Conservation (phyloP, 2,113 vertebrate genomes). For the Vulpes lagopus region DNA sequence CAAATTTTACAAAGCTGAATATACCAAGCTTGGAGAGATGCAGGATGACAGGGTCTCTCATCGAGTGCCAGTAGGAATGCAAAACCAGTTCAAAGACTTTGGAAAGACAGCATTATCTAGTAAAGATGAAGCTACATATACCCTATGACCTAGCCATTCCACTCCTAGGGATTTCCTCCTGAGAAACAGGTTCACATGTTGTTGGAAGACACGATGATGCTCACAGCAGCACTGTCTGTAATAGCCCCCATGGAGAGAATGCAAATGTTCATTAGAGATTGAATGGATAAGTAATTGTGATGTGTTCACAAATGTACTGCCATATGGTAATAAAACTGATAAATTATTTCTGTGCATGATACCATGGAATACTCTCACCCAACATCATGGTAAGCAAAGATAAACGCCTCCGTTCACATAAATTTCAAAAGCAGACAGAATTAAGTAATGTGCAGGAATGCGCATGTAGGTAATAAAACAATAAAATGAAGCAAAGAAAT, state of each 20-base stretch:
- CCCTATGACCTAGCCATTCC: not conserved
- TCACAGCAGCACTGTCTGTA: not conserved
- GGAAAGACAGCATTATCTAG: not conserved
- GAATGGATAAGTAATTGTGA: not conserved
- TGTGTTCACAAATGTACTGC: not conserved
- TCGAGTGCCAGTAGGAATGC: not conserved
- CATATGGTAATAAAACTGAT: not conserved
- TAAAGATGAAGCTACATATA: not conserved
- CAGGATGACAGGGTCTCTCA: not conserved
- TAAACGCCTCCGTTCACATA: not conserved
- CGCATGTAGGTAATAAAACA: not conserved
- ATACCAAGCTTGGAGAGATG: not conserved
- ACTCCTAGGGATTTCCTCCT: not conserved
- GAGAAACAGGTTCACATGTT: not conserved
- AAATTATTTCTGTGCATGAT: not conserved
- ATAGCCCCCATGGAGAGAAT: not conserved
- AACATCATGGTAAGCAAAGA: not conserved
- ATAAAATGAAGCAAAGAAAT: not conserved
- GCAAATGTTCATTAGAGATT: not conserved
- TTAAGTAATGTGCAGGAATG: not conserved
- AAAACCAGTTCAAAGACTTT: not conserved
- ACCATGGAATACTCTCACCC: not conserved
- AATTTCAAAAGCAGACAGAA: constrained; percentile 1
- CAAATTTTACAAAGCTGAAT: not conserved
- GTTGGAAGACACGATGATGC: not conserved